Evolutionary conservation across 2,797 vertebrate species (phyloP), one percentile per base, ranked within the genome.

Genomic region (Channallabes apus): DNA sequence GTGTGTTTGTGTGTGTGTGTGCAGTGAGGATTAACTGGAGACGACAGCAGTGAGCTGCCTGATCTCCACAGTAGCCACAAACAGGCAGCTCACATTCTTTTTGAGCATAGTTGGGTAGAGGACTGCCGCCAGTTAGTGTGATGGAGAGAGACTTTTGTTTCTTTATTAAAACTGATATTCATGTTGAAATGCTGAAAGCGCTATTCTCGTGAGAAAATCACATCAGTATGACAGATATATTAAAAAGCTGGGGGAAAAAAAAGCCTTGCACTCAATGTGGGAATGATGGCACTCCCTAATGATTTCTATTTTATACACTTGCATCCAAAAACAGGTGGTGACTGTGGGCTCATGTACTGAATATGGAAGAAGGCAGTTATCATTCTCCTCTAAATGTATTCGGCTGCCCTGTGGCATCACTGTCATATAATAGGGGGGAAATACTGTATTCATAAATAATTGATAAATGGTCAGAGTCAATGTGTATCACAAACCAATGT

Each of bases 21-120:
- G 56, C n/a, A 67, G 41, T 84, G 56, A 89, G 54, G 84, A 88
- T 85, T 93, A 93, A 94, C 84, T 88, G 92, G 89, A 94, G 93
- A 88, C 89, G 94, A 94, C 94, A 93, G 91, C 91, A 91, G 93
- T 93, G 91, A 93, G 92, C 92, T 90, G 93, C 88, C 88, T 92
- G 93, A 93, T 93, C 93, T 93, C 91, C 92, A 90, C 86, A 89
- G 89, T 64, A 85, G 92, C 80, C 91, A 89, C 88, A 69, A 86
- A 86, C 91, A 93, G 91, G 94, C 91, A 75, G 91, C 90, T 91
- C 89, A 88, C 90, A 93, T 95, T 93, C 94, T 91, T 91, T 76
- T 46, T 84, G 81, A 84, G 75, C 68, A 87, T 84, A 87, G 86
- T 82, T 88, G 82, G 86, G 87, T 86, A 83, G 62, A 87, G 54